A percentile compares a stretch with the other conserved stretches of the same genome.
phyloP scores from a whole-genome alignment of 2,113 vertebrate genomes.

The Aphelocoma coerulescens region DNA sequence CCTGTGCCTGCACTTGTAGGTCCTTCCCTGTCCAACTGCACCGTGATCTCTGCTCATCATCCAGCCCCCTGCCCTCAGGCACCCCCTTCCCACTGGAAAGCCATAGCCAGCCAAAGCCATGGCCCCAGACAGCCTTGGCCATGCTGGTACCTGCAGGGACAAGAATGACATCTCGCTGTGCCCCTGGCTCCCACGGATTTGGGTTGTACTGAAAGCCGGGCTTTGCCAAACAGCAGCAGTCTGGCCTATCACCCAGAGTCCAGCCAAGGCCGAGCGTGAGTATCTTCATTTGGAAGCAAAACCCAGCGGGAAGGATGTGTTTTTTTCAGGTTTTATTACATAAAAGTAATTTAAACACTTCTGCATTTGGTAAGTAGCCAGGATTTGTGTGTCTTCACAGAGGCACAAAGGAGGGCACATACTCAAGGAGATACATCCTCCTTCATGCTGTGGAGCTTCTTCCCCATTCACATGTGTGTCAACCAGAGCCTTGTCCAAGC shows the following conservation, averaged over 20 bases:
- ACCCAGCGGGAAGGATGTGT: accelerated
- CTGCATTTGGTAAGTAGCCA: background rate
- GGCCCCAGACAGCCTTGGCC: background rate
- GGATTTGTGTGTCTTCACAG: background rate
- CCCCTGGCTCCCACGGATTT: background rate
- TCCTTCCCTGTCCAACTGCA: background rate
- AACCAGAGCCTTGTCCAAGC: background rate
- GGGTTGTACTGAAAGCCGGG: background rate
- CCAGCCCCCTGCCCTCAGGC: background rate
- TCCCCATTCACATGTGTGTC: background rate
- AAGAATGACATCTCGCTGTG: accelerated
- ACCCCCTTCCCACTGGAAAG: background rate
- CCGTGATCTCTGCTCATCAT: accelerated
- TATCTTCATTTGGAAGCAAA: background rate
- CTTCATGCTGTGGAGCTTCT: background rate
- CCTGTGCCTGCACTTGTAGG: background rate
- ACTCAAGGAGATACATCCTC: background rate
- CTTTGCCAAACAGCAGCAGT: background rate
- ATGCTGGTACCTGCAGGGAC: background rate
- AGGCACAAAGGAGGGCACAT: background rate
- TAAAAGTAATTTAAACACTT: background rate
- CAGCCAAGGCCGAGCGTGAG: background rate
- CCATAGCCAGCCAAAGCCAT: background rate
- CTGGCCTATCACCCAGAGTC: background rate
- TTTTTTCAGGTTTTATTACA: background rate